Evolutionary conservation across 2,797 vertebrate genomes (phyloP), one percentile per base, ranked within the genome.

Genomic region (Tangara arthus): DNA sequence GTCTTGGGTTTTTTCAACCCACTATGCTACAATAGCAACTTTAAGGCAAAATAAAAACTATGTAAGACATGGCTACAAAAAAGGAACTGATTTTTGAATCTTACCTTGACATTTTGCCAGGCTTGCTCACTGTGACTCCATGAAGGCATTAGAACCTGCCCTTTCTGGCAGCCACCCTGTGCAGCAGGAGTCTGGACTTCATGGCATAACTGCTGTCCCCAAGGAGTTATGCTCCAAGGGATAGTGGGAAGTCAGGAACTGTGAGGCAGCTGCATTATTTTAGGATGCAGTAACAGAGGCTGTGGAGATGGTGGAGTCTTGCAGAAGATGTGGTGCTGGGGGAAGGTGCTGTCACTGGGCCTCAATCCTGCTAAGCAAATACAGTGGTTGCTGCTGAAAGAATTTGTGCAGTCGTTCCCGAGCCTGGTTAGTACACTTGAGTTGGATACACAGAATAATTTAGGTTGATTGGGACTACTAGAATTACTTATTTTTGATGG

Each of bases 291-390:
- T 32, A 41, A 8, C 11, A 42, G 41, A 76, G 28, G 23, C 20
- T 2, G 1, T 3, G 23, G 53, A 28, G 57, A 18, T 34, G 32
- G 32, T 12, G 11, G 28, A 53, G 11, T 49, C 63, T 46, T 44
- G 30, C 17, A 39, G 47, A 72, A 41, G 59, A 28, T 39, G 34
- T 1, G 8, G 39, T 79, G 52, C 34, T 42, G 46, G 2, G 15
- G 30, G 8, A 76, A 65, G 53, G n/a, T 47, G 70, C 12, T 39
- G n/a, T 12, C 10, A 19, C 46, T 34, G 53, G 41, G 50, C 42
- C 27, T 72, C 1, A 1, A 4, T 37, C 37, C 0, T 1, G 1
- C 39, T 46, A 50, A 47, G 47, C 32, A 80, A 32, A 22, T 27
- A 26, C 1, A 66, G 41, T 0, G 1, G 27, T 72, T 61, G 27